Percentiles rank a stretch among this genome's conserved stretches.
These are phyloP conservation scores for Drosophila nasuta DNA, from an alignment of 1,140 invertebrate species.

Conservation along the genomic window DNA sequence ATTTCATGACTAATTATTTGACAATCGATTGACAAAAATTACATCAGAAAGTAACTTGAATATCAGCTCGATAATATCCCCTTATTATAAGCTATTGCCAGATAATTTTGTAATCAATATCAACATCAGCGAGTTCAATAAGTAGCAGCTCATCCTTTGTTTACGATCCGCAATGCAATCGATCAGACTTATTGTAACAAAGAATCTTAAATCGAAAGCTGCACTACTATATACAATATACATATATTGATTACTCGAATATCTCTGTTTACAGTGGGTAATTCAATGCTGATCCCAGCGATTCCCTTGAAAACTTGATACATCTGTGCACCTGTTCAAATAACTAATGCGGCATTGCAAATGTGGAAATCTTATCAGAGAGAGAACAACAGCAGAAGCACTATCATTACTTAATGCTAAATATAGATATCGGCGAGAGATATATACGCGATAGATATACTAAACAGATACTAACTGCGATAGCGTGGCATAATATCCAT, in stretches of 20 bases:
- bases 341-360: constrained; percentile 9
- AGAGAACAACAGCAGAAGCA: neutral
- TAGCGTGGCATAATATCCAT: constrained; percentile 76
- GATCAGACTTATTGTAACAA: neutral
- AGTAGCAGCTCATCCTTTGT: neutral
- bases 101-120: neutral
- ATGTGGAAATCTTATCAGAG: constrained; percentile 26
- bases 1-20: too few species aligned
- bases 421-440: constrained; percentile 10
- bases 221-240: neutral
- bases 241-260: neutral
- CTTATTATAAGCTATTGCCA: neutral
- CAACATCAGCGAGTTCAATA: neutral
- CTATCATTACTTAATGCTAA: neutral
- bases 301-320: constrained; percentile 2
- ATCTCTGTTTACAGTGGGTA: constrained; percentile 7
- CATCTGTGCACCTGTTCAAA: constrained; percentile 15
- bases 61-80: neutral
- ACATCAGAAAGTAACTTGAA: neutral
- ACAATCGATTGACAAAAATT: too few species aligned
- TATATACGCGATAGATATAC: neutral
- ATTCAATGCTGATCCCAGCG: neutral
- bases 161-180: neutral
- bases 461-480: constrained; percentile 69
- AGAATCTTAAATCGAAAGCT: constrained; percentile 7